Base-by-base conservation (phyloP, 2,888 invertebrate species). In the Eledona agricola region DNA sequence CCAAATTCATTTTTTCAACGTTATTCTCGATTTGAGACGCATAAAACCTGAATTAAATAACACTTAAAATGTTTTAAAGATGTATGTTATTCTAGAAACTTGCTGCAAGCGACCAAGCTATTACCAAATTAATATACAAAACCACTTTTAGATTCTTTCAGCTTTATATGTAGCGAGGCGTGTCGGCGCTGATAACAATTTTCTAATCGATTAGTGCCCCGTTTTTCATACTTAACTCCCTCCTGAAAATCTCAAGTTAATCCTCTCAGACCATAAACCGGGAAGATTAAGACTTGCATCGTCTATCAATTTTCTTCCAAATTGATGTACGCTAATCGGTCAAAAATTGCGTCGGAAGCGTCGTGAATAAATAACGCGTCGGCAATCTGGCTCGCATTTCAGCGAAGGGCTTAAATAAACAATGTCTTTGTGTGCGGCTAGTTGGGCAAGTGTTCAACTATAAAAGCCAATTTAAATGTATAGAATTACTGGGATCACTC, bases 391-490 rank as follows among this genome's bases (percentile, higher is more conserved):
- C 7, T 17, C 32, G 31, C 40, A 35, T 50, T 42, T 50, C 40
- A 51, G 53, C 47, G 49, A 38, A 20, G 47, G 46, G 35, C 46
- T 50, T 64, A 58, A 64, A 66, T 65, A 65, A 67, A 65, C 67
- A 69, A 67, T 67, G 66, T 55, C 54, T 50, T 54, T 54, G 60
- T 52, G 57, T 58, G 59, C 47, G 57, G 62, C 60, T 64, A 60
- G 63, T 62, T 58, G 57, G 59, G 59, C 60, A 62, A 60, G 57
- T 59, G 58, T 59, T 55, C 49, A 52, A 55, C 58, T 64, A 65
- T 71, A 69, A 73, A 69, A 72, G 72, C 74, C 73, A 73, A 75
- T 75, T 75, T 75, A 75, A 74, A 75, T 75, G 75, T 75, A 75
- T 74, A 73, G 73, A 73, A 75, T 75, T 74, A 73, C 72, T 67